Evolutionary conservation across 2,113 vertebrate genomes (phyloP), one percentile per base, ranked within the genome.

Genomic region (Phrynosoma platyrhinos): DNA sequence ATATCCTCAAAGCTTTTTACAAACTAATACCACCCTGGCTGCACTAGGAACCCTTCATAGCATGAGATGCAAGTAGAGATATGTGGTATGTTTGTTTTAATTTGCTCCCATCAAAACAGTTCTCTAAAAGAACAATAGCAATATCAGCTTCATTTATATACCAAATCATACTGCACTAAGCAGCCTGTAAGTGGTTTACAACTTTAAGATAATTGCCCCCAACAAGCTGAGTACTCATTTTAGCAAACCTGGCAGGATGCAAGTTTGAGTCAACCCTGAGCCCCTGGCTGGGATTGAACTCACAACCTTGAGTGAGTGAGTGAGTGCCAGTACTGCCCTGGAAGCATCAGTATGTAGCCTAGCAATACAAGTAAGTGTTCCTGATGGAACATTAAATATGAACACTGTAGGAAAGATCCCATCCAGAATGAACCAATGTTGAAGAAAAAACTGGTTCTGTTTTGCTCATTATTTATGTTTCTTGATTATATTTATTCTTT

Each of bases 321-420:
- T 36, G 36, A 36, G 2, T 1, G 36, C 36, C 36, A 36, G 36
- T 36, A 36, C 36, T 36, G 27, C 36, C 27, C 0, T 0, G 87
- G 52, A 30, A n/a, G 40, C 18, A 62, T 88, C 20, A 52, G 91
- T 91, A 87, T 93, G 88, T 52, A 88, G 83, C 84, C 82, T 79
- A 82, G 30, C 16, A 36, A 58, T 58, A 21, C 13, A 36, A 62
- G 16, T 69, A 18, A 47, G 36, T 23, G 18, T 6, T 23, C 55
- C 62, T 76, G 32, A 25, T 1, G 21, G 30, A 74, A 36, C 21
- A 14, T 55, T 14, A 78, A 27, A 20, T 27, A n/a, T 1, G 18
- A 12, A 27, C 36, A 14, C 40, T 64, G 69, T 58, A n/a, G 16
- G n/a, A 18, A 32, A 75, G 36, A 32, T 53, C 68, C 68, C 55